A percentile compares a stretch with the other conserved stretches of the same genome.
Conservation (phyloP, 2,888 invertebrate genomes). For the Drosophila lacicola region DNA sequence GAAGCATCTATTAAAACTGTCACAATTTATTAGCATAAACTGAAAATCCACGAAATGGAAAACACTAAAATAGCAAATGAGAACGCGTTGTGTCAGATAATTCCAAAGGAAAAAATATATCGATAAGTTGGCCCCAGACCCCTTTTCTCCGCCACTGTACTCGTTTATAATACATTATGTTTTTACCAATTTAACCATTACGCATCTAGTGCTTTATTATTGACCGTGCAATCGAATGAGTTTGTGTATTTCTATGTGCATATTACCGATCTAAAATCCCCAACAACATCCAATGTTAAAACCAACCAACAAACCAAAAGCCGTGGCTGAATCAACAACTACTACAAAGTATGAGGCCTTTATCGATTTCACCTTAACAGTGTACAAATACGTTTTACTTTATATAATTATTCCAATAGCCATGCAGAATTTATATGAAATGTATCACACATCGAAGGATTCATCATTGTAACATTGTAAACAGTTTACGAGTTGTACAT, state of each 20-base stretch:
- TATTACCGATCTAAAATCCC: slow-evolving; percentile 7
- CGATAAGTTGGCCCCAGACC: no score
- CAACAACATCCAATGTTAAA: slow-evolving; percentile 16
- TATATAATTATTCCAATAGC: slow-evolving; percentile 23
- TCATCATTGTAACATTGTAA: slow-evolving; percentile 8
- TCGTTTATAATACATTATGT: no score
- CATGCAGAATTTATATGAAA: slow-evolving; percentile 10
- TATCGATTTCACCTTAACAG: slow-evolving; percentile 67
- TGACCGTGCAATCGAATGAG: slow-evolving; percentile 24
- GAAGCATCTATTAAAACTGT: no score
- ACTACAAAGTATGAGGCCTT: slow-evolving; percentile 36
- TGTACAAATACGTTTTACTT: slow-evolving; percentile 30
- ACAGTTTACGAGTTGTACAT: slow-evolving; percentile 11
- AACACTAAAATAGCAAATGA: no score
- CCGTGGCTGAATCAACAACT: slow-evolving; percentile 28
- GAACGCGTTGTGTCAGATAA: no score
- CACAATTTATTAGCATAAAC: no score
- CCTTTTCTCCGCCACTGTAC: no score
- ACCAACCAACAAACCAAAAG: slow-evolving; percentile 32
- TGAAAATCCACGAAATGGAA: no score
- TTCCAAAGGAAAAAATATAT: no score
- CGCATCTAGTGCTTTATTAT: slow-evolving; percentile 22
- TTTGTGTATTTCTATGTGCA: slow-evolving; percentile 25
- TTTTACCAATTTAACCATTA: slow-evolving; percentile 10
- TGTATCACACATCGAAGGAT: slow-evolving; percentile 6